Conservation (phyloP, 1,140 invertebrate species). For the Hyphantria cunea region DNA sequence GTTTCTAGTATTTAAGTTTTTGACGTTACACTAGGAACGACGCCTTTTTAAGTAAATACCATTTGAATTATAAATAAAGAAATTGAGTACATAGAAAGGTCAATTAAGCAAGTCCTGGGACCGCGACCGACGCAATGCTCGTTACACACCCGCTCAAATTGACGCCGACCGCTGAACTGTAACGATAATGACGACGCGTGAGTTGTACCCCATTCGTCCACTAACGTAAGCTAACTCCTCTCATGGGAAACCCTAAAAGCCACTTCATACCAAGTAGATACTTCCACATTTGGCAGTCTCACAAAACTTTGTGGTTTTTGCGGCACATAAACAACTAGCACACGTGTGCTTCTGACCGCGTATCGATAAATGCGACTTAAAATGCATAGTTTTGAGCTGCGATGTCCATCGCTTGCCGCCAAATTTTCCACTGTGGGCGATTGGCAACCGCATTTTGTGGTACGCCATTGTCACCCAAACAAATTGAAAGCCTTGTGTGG, state of each 20-base stretch:
- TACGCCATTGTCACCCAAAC: constrained; percentile 48
- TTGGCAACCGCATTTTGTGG: constrained; percentile 58
- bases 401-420: constrained; percentile 67
- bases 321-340: constrained; percentile 74
- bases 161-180: constrained; percentile 58
- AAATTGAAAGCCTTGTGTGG: constrained; percentile 40
- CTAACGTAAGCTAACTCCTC: constrained; percentile 63
- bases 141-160: constrained; percentile 63
- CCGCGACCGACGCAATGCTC: constrained; percentile 54
- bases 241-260: constrained; percentile 67
- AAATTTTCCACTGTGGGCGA: constrained; percentile 69
- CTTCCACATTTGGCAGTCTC: constrained; percentile 68
- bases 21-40: no score
- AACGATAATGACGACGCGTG: constrained; percentile 64
- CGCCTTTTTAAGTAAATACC: no score
- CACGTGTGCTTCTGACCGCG: constrained; percentile 61
- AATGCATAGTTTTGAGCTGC: constrained; percentile 70
- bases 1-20: no score
- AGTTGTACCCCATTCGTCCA: constrained; percentile 53
- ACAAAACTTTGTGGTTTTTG: constrained; percentile 73
- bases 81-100: constrained; percentile 42
- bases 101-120: constrained; percentile 63
- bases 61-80: constrained; percentile 38
- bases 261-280: constrained; percentile 55
- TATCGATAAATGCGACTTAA: constrained; percentile 75